Evolutionary conservation across 2,888 invertebrate species (phyloP).

Genomic region (Petrolisthes cinctipes): DNA sequence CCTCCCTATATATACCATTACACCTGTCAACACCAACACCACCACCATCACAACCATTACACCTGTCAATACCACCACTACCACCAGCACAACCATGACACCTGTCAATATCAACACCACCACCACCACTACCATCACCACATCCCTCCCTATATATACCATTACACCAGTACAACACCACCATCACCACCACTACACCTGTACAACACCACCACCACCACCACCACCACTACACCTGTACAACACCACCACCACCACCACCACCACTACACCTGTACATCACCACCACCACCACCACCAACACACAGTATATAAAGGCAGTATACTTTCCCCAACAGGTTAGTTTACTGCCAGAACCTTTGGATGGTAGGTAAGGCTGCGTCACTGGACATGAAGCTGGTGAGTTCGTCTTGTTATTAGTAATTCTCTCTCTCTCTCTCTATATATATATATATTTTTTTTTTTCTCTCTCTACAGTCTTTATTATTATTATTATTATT

Average conservation of each 20-base stretch:
- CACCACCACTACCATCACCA: too few relatives aligned
- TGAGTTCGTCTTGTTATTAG: neutral
- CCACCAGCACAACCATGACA: too few relatives aligned
- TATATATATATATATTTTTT: too few relatives aligned
- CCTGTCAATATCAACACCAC: neutral
- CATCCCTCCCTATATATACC: too few relatives aligned
- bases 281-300: neutral
- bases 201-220: neutral
- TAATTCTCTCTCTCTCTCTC: too few relatives aligned
- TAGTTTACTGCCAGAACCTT: neutral
- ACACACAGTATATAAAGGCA: neutral
- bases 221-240: neutral
- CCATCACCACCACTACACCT: too few relatives aligned
- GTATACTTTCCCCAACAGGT: neutral
- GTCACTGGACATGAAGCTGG: neutral
- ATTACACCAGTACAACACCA: too few relatives aligned
- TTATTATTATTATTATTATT: too few relatives aligned
- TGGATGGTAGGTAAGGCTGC: neutral
- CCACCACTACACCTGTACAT: neutral
- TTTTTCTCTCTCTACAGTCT: too few relatives aligned
- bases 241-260: neutral
- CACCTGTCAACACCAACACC: neutral
- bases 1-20: neutral
- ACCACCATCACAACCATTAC: too few relatives aligned
- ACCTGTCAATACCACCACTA: too few relatives aligned